phyloP scores from a whole-genome alignment of 1,140 invertebrate genomes.

The Euura saliciscinereae region DNA sequence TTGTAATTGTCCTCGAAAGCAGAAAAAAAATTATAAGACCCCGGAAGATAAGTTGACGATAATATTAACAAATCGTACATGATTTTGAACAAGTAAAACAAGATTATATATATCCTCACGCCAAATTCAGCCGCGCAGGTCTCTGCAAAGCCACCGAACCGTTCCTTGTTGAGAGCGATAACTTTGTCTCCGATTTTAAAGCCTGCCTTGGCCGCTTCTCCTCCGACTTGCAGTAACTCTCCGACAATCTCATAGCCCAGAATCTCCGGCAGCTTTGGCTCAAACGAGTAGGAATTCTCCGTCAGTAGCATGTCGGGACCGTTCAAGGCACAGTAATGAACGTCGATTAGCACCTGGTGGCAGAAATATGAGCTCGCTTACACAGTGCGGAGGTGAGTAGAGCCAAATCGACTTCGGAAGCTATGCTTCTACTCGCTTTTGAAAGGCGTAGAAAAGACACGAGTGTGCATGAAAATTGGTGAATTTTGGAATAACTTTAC shows the following conservation, averaged over 20 bases:
- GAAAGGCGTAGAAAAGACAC: no score
- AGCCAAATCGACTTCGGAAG: no score
- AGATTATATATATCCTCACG: conserved; percentile 44
- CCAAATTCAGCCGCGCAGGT: conserved; percentile 57
- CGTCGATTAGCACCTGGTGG: conserved; percentile 62
- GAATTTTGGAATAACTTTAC: conserved; percentile 27
- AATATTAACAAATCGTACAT: no score
- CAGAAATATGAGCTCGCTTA: conserved; percentile 7
- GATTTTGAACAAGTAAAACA: conserved; percentile 14
- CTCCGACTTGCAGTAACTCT: conserved; percentile 55
- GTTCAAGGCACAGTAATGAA: conserved; percentile 67
- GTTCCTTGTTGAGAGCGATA: conserved; percentile 61
- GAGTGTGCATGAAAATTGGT: no score
- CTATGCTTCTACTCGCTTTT: no score
- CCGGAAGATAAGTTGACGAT: no score
- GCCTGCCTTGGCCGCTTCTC: conserved; percentile 38
- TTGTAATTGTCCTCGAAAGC: no score
- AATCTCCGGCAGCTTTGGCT: conserved; percentile 58
- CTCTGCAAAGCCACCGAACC: conserved; percentile 62
- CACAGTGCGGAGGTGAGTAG: no score
- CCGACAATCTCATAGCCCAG: conserved; percentile 66
- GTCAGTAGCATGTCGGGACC: conserved; percentile 61
- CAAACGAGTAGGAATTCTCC: conserved; percentile 57
- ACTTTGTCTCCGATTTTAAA: conserved; percentile 59
- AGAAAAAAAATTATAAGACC: background rate